Evolutionary conservation across 2,113 vertebrate species (phyloP).

Genomic region (Elephas maximus): DNA sequence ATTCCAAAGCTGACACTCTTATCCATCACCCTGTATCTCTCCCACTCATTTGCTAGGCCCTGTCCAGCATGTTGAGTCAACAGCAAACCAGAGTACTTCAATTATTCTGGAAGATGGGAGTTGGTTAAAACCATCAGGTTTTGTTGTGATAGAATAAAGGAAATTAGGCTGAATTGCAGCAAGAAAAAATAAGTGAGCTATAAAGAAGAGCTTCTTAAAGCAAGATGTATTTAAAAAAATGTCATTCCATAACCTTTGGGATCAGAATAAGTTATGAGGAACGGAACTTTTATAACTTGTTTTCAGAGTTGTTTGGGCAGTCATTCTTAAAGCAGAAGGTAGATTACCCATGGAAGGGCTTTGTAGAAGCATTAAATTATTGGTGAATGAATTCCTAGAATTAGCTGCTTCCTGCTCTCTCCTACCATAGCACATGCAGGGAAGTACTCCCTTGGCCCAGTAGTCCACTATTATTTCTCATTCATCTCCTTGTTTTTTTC

Average conservation of each 20-base stretch:
- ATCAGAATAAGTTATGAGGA: conserved; percentile 44
- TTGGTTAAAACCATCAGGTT: background rate
- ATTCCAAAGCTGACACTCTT: background rate
- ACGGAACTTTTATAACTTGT: background rate
- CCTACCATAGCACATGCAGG: background rate
- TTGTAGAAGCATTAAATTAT: conserved; percentile 15
- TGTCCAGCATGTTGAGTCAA: background rate
- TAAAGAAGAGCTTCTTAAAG: background rate
- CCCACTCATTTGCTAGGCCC: background rate
- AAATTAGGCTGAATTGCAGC: background rate
- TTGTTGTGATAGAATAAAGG: background rate
- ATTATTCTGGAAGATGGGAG: background rate
- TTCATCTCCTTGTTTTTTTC: background rate
- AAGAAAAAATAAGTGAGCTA: background rate
- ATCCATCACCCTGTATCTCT: rapidly evolving
- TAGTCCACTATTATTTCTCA: background rate
- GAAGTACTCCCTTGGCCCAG: background rate
- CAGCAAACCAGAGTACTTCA: background rate
- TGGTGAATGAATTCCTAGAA: background rate
- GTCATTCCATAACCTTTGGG: background rate
- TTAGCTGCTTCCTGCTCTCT: background rate
- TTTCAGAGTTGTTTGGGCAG: conserved; percentile 4
- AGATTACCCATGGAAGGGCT: background rate
- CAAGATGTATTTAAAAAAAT: background rate
- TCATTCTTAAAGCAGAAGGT: conserved; percentile 39